Evolutionary conservation across 2,888 invertebrate species (phyloP), one percentile per base, ranked within the genome.

Genomic region (Drosophila glabriapex): DNA sequence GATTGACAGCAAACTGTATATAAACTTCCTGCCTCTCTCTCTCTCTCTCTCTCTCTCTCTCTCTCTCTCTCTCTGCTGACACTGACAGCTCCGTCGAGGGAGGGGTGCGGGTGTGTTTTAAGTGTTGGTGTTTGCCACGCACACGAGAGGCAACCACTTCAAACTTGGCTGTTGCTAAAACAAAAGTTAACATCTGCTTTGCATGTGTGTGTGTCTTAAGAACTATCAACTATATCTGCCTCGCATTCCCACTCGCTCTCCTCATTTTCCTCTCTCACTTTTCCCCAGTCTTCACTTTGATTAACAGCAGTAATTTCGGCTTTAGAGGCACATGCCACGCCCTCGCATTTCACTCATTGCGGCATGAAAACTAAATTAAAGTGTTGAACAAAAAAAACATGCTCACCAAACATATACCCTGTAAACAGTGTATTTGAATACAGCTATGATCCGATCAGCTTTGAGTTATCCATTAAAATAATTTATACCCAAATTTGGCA

Each of bases 91-190:
- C 59, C 49, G 39, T 46, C 35, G 29, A 19, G n/a, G 2, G 25
- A 0, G 39, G n/a, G n/a, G 63, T 9, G 31, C 3, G 49, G 28
- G 65, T n/a, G 28, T 19, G 35, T 67, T 62, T 29, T 55, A 73
- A 64, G 88, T 71, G 80, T 75, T 65, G 75, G 74, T 67, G 69
- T 55, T 78, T 69, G 81, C 90, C 87, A 86, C 85, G 90, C 91
- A 85, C 91, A 89, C 75, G 41, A 59, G 39, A 68, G 73, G 71
- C 65, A 75, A 66, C 60, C 78, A 86, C 85, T 86, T 91, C 80
- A 86, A 77, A 83, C 66, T 81, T 90, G 64, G 78, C 85, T 91
- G 90, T 86, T 86, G 90, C 88, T 73, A 89, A 91, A 90, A 86
- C 90, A 86, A 91, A 86, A 87, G 70, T 73, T 81, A 77, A 87